Evolutionary conservation across 2,888 invertebrate genomes (phyloP), one percentile per base, ranked within the genome.

Genomic region (Caenorhabditis drosophilae): DNA sequence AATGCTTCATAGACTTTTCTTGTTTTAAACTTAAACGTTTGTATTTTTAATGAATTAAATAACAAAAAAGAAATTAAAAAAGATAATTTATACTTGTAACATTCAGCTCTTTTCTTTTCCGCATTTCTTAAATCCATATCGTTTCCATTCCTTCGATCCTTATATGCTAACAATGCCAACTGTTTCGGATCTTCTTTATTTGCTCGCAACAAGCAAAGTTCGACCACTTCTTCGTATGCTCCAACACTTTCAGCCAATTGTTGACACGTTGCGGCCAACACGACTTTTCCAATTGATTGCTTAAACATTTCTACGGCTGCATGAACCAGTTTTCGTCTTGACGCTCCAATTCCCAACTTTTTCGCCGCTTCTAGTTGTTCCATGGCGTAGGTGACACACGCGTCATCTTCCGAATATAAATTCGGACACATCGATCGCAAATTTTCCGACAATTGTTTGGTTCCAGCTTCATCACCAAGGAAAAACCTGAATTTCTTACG

Each of bases 401-500:
- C 75, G 27, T 75, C 77, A 23, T 75, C 72, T 60, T 69, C 67
- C 1, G 75, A 75, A 31, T 76, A 98, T 25, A 98, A 87, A 75
- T 91, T 90, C 0, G 98, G 97, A 82, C 97, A 98, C 1, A 92
- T 88, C 78, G 93, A 91, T 45, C 95, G 88, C 53, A 98, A 85
- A 82, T 90, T 90, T 23, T 89, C 87, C 62, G 93, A 95, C 66
- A 98, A 92, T 1, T 92, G 89, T 83, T 93, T 92, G 1, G 95
- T 92, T 1, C 92, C 92, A 0, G 96, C 95, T 84, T 94, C 93
- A 84, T 98, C 97, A 56, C 90, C 90, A 18, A 98, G 87, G 85
- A 97, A 98, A 59, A 87, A 90, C 75, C 92, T 91, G 49, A 97
- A 91, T 15, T 31, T 31, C 12, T 31, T 12, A 31, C 7, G 31